Percentiles rank a stretch among this genome's conserved stretches.
Evolutionary conservation across 2,113 vertebrate genomes (phyloP).

Genomic region (Gavialis gangeticus): DNA sequence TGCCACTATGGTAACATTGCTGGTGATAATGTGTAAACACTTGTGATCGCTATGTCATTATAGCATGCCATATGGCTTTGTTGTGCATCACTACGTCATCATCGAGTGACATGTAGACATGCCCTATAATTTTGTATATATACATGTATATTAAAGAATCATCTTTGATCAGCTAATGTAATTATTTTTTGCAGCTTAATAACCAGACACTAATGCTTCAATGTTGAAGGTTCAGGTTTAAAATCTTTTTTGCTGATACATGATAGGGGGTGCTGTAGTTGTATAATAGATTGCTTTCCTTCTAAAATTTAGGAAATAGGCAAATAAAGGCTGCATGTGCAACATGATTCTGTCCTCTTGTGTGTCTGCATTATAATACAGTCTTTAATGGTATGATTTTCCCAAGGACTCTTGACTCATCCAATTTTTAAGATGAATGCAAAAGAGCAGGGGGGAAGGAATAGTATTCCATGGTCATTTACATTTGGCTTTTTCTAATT

Average conservation of each 20-base stretch:
- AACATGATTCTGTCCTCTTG: background rate
- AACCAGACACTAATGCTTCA: background rate
- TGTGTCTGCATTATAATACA: background rate
- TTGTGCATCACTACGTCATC: no score
- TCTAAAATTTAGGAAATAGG: background rate
- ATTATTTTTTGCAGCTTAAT: background rate
- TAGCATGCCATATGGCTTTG: no score
- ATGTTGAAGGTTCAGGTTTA: background rate
- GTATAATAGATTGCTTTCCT: background rate
- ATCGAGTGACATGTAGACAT: no score
- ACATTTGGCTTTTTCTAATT: background rate
- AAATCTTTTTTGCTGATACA: background rate
- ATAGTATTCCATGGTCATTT: background rate
- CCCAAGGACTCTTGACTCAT: background rate
- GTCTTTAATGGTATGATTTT: background rate
- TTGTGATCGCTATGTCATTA: no score
- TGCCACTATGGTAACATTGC: no score
- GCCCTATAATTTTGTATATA: no score
- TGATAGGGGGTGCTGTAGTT: background rate
- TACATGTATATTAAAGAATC: no score
- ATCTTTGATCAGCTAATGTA: background rate
- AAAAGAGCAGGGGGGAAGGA: background rate
- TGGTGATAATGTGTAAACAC: no score
- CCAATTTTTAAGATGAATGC: background rate
- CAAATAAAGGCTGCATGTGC: background rate